Evolutionary conservation across 2,113 vertebrate species (phyloP).

Genomic region (Phaethon lepturus): DNA sequence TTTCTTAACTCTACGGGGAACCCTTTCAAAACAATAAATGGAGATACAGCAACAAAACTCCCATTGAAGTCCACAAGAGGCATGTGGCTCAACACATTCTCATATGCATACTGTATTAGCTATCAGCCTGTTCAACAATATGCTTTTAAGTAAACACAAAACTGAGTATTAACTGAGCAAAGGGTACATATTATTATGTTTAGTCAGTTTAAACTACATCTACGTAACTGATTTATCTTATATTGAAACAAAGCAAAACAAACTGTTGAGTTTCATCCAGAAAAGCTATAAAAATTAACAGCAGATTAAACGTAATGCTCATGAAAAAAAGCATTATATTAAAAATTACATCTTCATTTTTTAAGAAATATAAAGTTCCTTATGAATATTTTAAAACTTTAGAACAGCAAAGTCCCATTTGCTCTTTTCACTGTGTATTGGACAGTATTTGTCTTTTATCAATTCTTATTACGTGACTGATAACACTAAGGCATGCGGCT

Average conservation of each 20-base stretch:
- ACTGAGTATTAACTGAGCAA: neutral
- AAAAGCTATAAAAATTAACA: slow-evolving; percentile 19
- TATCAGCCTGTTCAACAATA: neutral
- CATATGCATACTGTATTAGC: neutral
- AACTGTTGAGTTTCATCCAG: neutral
- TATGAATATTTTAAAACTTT: neutral
- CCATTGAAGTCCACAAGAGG: neutral
- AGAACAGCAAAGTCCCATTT: neutral
- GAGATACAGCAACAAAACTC: neutral
- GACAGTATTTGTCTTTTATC: neutral
- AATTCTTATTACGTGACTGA: neutral
- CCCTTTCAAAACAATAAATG: neutral
- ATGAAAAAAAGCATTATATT: neutral
- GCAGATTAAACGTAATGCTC: neutral
- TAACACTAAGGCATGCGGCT: neutral
- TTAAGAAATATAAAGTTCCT: neutral
- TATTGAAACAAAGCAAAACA: slow-evolving; percentile 5
- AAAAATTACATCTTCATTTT: neutral
- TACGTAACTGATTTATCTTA: neutral
- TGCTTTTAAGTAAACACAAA: neutral
- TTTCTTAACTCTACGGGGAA: neutral
- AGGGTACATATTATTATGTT: neutral
- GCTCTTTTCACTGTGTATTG: neutral
- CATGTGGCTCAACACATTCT: neutral
- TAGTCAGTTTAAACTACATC: neutral